Conservation (phyloP, 2,113 vertebrate genomes). For the Lepidothrix coronata region DNA sequence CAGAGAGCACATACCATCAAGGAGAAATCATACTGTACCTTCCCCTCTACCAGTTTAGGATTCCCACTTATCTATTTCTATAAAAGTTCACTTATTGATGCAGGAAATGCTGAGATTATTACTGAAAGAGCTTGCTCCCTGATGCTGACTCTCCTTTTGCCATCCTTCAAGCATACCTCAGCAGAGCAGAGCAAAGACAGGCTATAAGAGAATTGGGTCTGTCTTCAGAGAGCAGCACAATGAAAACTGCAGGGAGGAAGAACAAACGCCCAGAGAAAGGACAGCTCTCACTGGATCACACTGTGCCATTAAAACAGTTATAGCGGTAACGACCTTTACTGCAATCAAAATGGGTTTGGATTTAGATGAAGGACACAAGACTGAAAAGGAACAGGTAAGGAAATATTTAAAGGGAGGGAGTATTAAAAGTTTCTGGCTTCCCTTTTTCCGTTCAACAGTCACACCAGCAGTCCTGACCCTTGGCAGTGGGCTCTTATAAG, state of each 20-base stretch:
- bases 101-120: background rate
- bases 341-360: background rate
- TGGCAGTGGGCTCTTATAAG: background rate
- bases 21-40: background rate
- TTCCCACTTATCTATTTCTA: background rate
- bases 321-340: background rate
- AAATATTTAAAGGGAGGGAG: background rate
- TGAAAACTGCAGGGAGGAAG: background rate
- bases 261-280: background rate
- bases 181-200: background rate
- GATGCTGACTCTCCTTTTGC: background rate
- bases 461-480: background rate
- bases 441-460: background rate
- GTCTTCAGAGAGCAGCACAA: background rate
- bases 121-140: background rate
- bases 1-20: background rate
- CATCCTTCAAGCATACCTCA: background rate
- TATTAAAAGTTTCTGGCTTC: background rate
- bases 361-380: background rate
- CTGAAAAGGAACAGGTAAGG: background rate
- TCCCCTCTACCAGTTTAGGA: background rate
- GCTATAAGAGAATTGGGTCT: background rate
- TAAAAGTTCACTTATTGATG: background rate
- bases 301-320: background rate
- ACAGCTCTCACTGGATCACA: background rate